Evolutionary conservation across 2,113 vertebrate species (phyloP).

Genomic region (Eublepharis macularius): DNA sequence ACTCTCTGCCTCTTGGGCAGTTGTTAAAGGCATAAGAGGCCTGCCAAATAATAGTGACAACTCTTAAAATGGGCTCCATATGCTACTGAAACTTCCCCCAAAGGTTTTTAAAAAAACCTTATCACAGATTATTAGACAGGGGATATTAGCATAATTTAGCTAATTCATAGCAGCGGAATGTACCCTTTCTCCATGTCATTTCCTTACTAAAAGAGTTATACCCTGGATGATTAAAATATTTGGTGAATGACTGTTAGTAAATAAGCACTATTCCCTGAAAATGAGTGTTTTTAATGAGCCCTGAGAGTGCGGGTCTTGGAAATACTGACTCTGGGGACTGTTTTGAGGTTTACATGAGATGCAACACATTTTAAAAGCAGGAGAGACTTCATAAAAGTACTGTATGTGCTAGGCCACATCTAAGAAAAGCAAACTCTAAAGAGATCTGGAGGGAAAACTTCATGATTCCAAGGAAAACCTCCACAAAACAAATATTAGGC

Average conservation of each 20-base stretch:
- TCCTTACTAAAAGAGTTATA: background rate
- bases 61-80: no score
- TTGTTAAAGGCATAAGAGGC: no score
- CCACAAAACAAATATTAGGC: constrained; percentile 33
- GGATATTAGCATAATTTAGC: background rate
- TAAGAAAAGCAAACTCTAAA: constrained; percentile 7
- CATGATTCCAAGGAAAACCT: constrained; percentile 23
- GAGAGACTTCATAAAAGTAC: constrained; percentile 16
- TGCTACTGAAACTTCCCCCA: no score
- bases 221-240: background rate
- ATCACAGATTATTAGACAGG: background rate
- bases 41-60: no score
- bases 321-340: background rate
- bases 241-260: constrained; percentile 29
- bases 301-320: background rate
- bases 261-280: constrained; percentile 27
- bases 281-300: background rate
- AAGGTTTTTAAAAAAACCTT: no score
- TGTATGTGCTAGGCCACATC: background rate
- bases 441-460: constrained; percentile 1
- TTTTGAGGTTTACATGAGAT: constrained; percentile 36
- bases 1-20: background rate
- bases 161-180: background rate
- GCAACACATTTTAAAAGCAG: constrained; percentile 22
- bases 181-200: background rate